Base-by-base conservation (phyloP, 2,888 invertebrate species). In the Archaeoteleia sp. region DNA sequence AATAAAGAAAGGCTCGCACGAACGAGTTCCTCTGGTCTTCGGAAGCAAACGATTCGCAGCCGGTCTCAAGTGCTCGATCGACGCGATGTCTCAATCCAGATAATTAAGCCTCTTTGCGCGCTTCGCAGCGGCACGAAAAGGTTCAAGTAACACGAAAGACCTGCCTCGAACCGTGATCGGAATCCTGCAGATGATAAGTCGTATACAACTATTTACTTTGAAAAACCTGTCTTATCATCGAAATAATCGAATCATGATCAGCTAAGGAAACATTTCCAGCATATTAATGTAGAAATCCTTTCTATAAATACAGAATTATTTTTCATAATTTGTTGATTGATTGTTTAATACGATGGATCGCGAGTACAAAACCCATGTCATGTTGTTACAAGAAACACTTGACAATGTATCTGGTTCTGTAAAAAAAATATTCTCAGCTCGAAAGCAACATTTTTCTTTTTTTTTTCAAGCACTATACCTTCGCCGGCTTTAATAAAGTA, bases 21-120 rank as follows among this genome's bases (percentile, higher is more conserved):
- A 51, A 55, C 62, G 51, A 62, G 66, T 70, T 67, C 63, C 55
- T 32, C 17, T 32, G 23, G 3, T 58, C 39, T 51, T 42, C 53
- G 42, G 37, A 42, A 45, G 60, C 34, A n/a, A 53, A 57, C 40
- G 55, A 63, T 67, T 70, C 67, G 49, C 20, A 2, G 67, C 57
- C 67, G 60, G 48, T 63, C 55, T 49, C 51, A 39, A 62, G 43
- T 53, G 55, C 49, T 42, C 51, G 65, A 71, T 71, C 39, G 63
- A 67, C 62, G 46, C 65, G 63, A 71, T 63, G 63, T 61, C 67
- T 66, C 65, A 71, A 71, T 71, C 58, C 27, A 65, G 61, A 65
- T 71, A 71, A 71, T 69, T 71, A 65, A 71, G 67, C 65, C 68
- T 71, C 66, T 66, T 71, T 66, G 53, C 68, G 60, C 65, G 39